Percentiles rank a stretch among this genome's conserved stretches.
Evolutionary conservation across 1,140 invertebrate genomes (phyloP).

Genomic region (Hydropsyche tenuis): DNA sequence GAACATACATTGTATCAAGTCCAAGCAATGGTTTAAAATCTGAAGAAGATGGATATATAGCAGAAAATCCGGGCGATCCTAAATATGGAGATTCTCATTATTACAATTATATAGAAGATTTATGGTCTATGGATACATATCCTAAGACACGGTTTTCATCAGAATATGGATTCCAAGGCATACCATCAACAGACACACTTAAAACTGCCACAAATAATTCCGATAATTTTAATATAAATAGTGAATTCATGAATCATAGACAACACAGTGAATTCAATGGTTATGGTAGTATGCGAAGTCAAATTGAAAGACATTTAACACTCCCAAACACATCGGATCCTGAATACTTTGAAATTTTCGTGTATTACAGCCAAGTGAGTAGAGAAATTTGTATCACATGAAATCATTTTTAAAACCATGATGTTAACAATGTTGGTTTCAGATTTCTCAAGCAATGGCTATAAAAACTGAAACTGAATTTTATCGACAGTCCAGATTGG

Average conservation of each 20-base stretch:
- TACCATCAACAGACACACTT: slow-evolving; percentile 75
- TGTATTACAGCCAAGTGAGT: slow-evolving; percentile 78
- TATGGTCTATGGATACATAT: slow-evolving; percentile 81
- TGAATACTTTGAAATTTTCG: slow-evolving; percentile 64
- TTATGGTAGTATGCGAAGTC: slow-evolving; percentile 65
- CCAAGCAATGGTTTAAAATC: slow-evolving; percentile 88
- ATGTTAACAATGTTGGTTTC: slow-evolving; percentile 49
- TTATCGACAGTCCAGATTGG: slow-evolving; percentile 75
- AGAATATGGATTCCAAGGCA: slow-evolving; percentile 94
- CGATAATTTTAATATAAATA: slow-evolving; percentile 69
- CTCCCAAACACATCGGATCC: slow-evolving; percentile 62
- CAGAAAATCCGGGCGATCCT: slow-evolving; percentile 77
- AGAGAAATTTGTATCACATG: not conserved
- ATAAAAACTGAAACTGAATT: slow-evolving; percentile 88
- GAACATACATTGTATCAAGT: slow-evolving; percentile 84
- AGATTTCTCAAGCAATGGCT: slow-evolving; percentile 88
- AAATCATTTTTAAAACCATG: not conserved
- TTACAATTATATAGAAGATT: slow-evolving; percentile 86
- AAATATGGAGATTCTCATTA: slow-evolving; percentile 93
- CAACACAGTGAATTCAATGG: slow-evolving; percentile 81
- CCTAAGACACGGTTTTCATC: slow-evolving; percentile 87
- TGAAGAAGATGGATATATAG: slow-evolving; percentile 77
- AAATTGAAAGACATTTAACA: slow-evolving; percentile 68
- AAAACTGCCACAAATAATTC: slow-evolving; percentile 61
- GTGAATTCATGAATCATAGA: slow-evolving; percentile 72